These are phyloP conservation scores for Sphaerophoria taeniata DNA, from an alignment of 2,888 invertebrate species.

Conservation along the genomic window DNA sequence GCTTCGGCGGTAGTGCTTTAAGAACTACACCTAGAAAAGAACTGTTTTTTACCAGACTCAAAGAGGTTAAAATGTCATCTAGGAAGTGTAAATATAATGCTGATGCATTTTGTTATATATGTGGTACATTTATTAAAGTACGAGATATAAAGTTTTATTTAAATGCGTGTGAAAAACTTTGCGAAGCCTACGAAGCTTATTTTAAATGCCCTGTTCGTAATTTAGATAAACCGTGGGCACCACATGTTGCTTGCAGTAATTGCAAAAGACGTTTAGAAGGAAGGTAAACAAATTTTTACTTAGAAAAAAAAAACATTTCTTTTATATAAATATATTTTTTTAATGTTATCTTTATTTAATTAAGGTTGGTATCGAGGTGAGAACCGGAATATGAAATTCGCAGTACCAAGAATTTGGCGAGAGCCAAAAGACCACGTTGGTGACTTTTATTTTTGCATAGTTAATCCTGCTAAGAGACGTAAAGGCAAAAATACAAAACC, in stretches of 20 bases:
- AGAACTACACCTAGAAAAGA: too few relatives aligned
- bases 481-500: neutral
- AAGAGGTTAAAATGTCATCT: neutral
- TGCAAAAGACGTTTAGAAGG: neutral
- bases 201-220: neutral
- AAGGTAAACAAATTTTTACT: neutral
- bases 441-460: neutral
- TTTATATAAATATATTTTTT: too few relatives aligned
- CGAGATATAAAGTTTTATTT: neutral
- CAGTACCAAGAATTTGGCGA: neutral
- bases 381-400: too few relatives aligned
- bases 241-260: neutral
- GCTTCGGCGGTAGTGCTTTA: too few relatives aligned
- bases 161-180: neutral
- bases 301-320: too few relatives aligned
- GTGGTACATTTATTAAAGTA: neutral
- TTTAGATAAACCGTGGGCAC: neutral
- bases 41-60: too few relatives aligned
- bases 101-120: conserved; percentile 3
- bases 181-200: neutral
- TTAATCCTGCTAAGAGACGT: neutral
- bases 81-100: neutral
- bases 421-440: neutral
- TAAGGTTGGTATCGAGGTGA: neutral
- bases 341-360: neutral